Conservation (phyloP, 2,888 invertebrate species). For the Diploptera punctata region DNA sequence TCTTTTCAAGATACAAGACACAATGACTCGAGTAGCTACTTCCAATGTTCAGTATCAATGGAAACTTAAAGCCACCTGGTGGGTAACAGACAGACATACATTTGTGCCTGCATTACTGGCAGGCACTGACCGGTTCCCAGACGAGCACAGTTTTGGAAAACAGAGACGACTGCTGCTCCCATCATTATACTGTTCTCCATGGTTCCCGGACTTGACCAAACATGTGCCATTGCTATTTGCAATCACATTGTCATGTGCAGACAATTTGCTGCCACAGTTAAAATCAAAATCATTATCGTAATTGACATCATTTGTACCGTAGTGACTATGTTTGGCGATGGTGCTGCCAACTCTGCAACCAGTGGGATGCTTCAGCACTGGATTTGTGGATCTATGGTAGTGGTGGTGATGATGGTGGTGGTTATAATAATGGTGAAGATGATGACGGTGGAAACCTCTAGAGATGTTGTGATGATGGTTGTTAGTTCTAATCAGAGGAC, state of each 20-base stretch:
- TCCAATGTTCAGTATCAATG: constrained; percentile 61
- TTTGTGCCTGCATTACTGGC: not conserved
- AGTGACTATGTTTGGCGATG: constrained; percentile 24
- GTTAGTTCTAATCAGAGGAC: constrained; percentile 54
- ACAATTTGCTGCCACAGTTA: constrained; percentile 6
- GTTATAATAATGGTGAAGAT: not conserved
- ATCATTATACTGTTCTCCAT: not conserved
- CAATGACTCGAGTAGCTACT: constrained; percentile 72
- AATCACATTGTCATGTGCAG: not conserved
- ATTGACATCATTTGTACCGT: constrained; percentile 28
- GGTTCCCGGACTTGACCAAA: not conserved
- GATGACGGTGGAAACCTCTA: constrained; percentile 14
- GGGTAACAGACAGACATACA: constrained; percentile 30
- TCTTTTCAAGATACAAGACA: constrained; percentile 65
- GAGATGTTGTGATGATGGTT: constrained; percentile 5
- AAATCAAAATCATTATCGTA: constrained; percentile 20
- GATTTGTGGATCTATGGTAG: constrained; percentile 4
- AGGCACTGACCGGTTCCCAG: constrained; percentile 2
- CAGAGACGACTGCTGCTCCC: not conserved
- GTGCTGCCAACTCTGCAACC: constrained; percentile 28
- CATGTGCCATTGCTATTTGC: not conserved
- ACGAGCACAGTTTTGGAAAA: constrained; percentile 10
- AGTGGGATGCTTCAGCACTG: constrained; percentile 24
- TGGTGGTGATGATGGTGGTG: not conserved
- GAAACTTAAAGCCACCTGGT: constrained; percentile 51